Evolutionary conservation across 2,797 vertebrate genomes (phyloP), one percentile per base, ranked within the genome.

Genomic region (Mastacembelus armatus): DNA sequence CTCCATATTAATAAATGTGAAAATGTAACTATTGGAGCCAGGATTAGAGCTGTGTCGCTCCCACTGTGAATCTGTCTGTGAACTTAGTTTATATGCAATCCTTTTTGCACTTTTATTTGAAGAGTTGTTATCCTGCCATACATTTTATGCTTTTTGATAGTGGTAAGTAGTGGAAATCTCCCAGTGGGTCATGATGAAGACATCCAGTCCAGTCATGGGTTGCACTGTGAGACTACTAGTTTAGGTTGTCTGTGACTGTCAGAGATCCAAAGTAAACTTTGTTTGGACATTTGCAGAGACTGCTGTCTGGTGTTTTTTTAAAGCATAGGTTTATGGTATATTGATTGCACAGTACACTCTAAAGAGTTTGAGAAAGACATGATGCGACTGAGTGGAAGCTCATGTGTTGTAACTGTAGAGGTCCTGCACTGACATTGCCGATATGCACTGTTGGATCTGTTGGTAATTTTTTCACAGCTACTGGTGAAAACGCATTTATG

Each of bases 181-280:
- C n/a, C n/a, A n/a, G n/a, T n/a, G n/a, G n/a, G n/a, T n/a, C n/a
- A n/a, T n/a, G n/a, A n/a, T n/a, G n/a, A n/a, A 5, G 27, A 27
- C 26, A 27, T 27, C 26, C 10, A 33, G 32, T 32, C 33, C 1
- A 33, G 10, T 6, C 32, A 33, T 30, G 30, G 32, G 7, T 32
- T 11, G 33, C 32, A 14, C 2, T 33, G 32, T 32, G 33, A 12
- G 33, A 1, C 4, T 11, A 6, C 33, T 10, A 32, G 30, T 10
- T 21, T 57, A 8, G 21, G 39, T 45, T 6, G 7, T 52, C 40
- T 32, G 5, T 3, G 26, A 22, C 24, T 42, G 38, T 14, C 19
- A n/a, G 21, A 11, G 27, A 19, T 65, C 61, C 56, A 70, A 52
- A 78, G 50, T 33, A 54, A 74, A 69, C 49, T 42, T 18, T 24